These are phyloP conservation scores for Blastobasis lacticolella DNA, from an alignment of 2,888 invertebrate genomes.

Conservation along the genomic window DNA sequence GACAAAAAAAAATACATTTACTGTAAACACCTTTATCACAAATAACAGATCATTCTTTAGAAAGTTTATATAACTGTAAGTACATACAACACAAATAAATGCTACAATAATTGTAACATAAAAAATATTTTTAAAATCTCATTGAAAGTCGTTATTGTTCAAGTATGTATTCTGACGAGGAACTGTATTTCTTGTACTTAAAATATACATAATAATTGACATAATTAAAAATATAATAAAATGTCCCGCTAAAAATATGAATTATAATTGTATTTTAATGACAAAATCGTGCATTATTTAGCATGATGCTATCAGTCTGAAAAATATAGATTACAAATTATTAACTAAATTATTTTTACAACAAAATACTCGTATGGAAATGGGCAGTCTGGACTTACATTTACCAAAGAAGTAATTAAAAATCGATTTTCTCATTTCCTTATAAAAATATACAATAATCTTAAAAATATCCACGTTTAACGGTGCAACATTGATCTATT, in stretches of 20 bases:
- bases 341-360: slow-evolving; percentile 8
- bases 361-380: slow-evolving; percentile 28
- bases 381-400: slow-evolving; percentile 33
- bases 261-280: background rate
- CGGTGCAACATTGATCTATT: slow-evolving; percentile 55
- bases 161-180: slow-evolving; percentile 9
- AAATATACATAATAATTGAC: slow-evolving; percentile 6
- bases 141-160: slow-evolving; percentile 1
- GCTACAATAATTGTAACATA: background rate
- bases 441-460: slow-evolving; percentile 68
- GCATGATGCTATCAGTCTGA: slow-evolving; percentile 2
- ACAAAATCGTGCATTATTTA: slow-evolving; percentile 2
- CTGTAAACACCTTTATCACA: slow-evolving; percentile 26
- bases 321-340: slow-evolving; percentile 1
- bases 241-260: too few species aligned
- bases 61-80: slow-evolving; percentile 1
- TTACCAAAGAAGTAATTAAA: slow-evolving; percentile 38
- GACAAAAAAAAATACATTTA: background rate
- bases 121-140: background rate
- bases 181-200: slow-evolving; percentile 17
- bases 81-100: slow-evolving; percentile 1
- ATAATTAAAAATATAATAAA: background rate
- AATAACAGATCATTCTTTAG: slow-evolving; percentile 22
- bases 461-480: slow-evolving; percentile 59
- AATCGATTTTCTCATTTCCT: slow-evolving; percentile 40